Evolutionary conservation across 2,113 vertebrate genomes (phyloP).

Genomic region (Pelmatolapia mariae): DNA sequence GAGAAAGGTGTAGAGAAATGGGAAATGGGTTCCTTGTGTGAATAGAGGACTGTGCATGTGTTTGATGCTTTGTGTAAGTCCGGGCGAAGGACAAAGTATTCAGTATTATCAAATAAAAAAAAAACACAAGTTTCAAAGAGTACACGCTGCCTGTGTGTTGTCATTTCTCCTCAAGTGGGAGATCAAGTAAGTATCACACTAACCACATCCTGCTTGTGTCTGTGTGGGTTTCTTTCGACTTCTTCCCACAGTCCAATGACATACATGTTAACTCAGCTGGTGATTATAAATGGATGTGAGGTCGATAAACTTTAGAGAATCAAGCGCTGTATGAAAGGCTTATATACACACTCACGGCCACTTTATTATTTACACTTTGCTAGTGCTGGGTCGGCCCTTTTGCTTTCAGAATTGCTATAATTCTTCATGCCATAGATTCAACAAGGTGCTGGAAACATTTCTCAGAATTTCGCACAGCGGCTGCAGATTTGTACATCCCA

Average conservation of each 20-base stretch:
- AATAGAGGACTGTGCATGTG: slow-evolving; percentile 81
- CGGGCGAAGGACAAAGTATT: slow-evolving; percentile 81
- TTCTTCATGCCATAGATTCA: neutral
- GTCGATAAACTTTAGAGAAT: neutral
- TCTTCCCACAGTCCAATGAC: neutral
- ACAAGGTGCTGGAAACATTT: neutral
- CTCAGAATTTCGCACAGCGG: fast-evolving
- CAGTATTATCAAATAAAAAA: slow-evolving; percentile 84
- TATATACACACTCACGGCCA: neutral
- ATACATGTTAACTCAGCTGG: neutral
- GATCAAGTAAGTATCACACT: neutral
- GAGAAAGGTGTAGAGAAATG: slow-evolving; percentile 15
- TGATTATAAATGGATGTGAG: neutral
- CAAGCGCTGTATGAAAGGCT: neutral
- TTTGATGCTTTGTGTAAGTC: slow-evolving; percentile 82
- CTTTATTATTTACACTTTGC: neutral
- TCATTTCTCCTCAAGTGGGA: neutral
- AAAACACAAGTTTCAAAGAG: slow-evolving; percentile 56
- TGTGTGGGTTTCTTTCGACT: neutral
- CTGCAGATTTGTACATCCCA: neutral
- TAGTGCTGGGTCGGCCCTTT: neutral
- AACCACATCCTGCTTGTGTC: neutral
- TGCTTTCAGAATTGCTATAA: neutral
- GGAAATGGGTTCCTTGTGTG: slow-evolving; percentile 46
- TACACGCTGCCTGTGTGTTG: neutral